Evolutionary conservation across 2,797 vertebrate genomes (phyloP), one percentile per base, ranked within the genome.

Genomic region (Alectoris magna): DNA sequence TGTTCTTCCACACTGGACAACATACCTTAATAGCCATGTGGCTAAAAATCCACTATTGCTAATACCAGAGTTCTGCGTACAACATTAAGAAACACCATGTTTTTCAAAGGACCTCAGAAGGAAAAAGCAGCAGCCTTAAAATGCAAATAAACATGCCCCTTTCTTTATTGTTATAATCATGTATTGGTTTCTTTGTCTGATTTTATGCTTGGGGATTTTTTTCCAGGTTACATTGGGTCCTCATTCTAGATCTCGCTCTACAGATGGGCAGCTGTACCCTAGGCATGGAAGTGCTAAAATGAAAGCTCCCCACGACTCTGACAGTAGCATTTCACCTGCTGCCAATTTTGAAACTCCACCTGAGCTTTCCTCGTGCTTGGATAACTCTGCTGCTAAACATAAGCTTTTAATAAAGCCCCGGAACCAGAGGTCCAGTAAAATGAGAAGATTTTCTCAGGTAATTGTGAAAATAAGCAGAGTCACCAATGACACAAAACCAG

Each of bases 341-440:
- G 97, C 98, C 41, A 98, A 98, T 97, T 99, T 99, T 83, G 97
- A 97, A 87, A 88, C 94, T 77, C 98, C 98, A 56, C 98, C 98
- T 53, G 97, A 98, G 72, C 97, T 97, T 89, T 98, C 96, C 18
- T 95, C 98, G 83, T 98, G 98, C 95, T 96, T 99, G 94, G 98
- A 99, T 94, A 99, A 98, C 79, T 99, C 99, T 67, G 99, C 99
- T 39, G 99, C 99, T n/a, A 99, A 98, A 70, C 99, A 99, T 95
- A 98, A 99, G 72, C 98, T 99, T 97, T 97, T 99, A 62, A 92
- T 99, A 79, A 99, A 99, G 90, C 99, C 99, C 36, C 98, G 98
- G 90, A 98, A 99, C 78, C 99, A 99, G 96, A 98, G 99, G 86
- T 98, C 98, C 69, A 97, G 97, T 74, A 99, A 98, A 95, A 97